Percentiles rank a stretch among this genome's conserved stretches.
Evolutionary conservation across 2,797 vertebrate genomes (phyloP).

Genomic region (Anguilla marmorata): DNA sequence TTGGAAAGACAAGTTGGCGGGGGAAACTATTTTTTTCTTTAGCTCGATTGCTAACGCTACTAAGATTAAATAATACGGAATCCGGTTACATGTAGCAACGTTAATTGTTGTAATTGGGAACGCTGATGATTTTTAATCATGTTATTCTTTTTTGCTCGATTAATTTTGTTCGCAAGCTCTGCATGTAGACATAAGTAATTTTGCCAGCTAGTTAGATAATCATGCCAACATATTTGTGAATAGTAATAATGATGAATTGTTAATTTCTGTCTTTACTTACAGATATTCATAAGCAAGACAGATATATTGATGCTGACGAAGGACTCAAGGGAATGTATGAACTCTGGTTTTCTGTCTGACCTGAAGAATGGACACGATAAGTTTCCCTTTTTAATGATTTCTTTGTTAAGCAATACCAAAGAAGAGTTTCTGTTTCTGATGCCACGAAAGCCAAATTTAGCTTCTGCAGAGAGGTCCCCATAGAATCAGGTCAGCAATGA

Average conservation of each 20-base stretch:
- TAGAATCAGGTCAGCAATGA: neutral
- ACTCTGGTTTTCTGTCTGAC: neutral
- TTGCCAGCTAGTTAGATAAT: neutral
- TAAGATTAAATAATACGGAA: too few species aligned
- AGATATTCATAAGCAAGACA: slow-evolving; percentile 17
- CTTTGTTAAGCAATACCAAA: slow-evolving; percentile 27
- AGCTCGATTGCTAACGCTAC: neutral
- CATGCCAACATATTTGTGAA: neutral
- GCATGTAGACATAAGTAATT: neutral
- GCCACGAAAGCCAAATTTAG: slow-evolving; percentile 19
- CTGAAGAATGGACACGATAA: slow-evolving; percentile 12
- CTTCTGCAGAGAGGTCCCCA: neutral
- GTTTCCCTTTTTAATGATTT: slow-evolving; percentile 7
- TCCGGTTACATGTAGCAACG: too few species aligned
- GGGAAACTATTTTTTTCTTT: neutral
- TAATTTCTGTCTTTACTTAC: slow-evolving; percentile 2
- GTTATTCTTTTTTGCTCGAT: neutral
- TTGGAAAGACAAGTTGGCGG: neutral
- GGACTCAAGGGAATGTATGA: neutral
- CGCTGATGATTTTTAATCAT: neutral
- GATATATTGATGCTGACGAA: neutral
- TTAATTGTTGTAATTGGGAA: too few species aligned
- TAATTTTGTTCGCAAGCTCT: neutral
- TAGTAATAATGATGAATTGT: neutral
- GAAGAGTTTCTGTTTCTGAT: slow-evolving; percentile 28